phyloP scores from a whole-genome alignment of 2,113 vertebrate genomes.

The Notiomystis cincta region DNA sequence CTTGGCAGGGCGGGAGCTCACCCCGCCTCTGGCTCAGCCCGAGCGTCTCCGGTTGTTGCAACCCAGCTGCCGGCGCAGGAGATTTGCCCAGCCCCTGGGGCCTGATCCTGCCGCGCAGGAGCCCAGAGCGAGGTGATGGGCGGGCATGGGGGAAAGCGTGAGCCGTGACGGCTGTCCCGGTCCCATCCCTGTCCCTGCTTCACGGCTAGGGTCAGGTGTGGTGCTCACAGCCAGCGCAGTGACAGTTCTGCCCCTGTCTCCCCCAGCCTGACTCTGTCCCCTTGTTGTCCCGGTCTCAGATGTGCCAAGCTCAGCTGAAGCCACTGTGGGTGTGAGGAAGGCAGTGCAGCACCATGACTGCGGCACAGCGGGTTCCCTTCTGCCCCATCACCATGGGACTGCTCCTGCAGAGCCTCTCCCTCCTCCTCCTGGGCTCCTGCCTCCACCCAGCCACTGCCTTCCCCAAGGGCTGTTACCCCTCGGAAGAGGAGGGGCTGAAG shows the following conservation, averaged over 20 bases:
- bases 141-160: neutral
- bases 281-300: constrained; percentile 6
- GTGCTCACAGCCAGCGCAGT: neutral
- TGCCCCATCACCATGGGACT: constrained; percentile 78
- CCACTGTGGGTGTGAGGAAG: constrained; percentile 35
- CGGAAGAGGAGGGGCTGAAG: constrained; percentile 79
- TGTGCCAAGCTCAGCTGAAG: neutral
- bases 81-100: neutral
- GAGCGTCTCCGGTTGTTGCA: neutral
- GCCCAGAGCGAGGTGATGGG: neutral
- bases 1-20: constrained; percentile 1
- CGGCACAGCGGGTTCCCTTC: constrained; percentile 70
- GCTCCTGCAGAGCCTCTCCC: constrained; percentile 82
- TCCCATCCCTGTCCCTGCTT: neutral
- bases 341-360: constrained; percentile 62
- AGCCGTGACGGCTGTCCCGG: rapidly evolving
- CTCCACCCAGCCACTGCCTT: constrained; percentile 77
- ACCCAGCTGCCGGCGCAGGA: constrained; percentile 16
- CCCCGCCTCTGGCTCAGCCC: constrained; percentile 2
- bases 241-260: neutral
- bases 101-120: neutral
- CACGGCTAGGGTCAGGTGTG: rapidly evolving
- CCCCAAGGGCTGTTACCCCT: constrained; percentile 85
- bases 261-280: neutral
- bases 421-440: constrained; percentile 82